A percentile compares a stretch with the other conserved stretches of the same genome.
These are phyloP conservation scores for Neopipo cinnamomea DNA, from an alignment of 2,113 vertebrate species.

Conservation along the genomic window DNA sequence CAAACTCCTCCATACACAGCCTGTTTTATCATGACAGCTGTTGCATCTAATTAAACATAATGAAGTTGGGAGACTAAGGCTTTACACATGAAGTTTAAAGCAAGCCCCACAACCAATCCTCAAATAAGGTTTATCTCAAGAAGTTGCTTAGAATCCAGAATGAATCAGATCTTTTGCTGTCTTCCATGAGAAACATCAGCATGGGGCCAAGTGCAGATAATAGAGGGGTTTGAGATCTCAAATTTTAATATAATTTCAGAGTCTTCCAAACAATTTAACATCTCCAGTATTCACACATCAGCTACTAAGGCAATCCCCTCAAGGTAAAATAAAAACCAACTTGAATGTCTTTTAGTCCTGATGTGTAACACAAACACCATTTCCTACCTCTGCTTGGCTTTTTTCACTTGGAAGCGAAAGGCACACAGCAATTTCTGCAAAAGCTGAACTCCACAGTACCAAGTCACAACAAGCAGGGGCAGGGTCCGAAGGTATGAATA, in stretches of 20 bases:
- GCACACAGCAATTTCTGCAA: background rate
- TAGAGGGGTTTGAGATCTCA: background rate
- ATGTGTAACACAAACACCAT: background rate
- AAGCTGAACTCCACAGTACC: background rate
- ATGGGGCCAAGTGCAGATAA: background rate
- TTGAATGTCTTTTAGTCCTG: background rate
- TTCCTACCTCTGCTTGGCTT: background rate
- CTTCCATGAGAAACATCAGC: background rate
- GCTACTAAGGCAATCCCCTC: background rate
- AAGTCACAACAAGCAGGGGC: background rate
- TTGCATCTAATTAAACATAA: slow-evolving; percentile 35
- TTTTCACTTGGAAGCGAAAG: background rate
- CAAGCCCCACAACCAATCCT: background rate
- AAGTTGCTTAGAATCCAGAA: background rate
- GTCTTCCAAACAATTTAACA: background rate
- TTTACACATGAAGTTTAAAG: background rate
- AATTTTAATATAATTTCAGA: background rate
- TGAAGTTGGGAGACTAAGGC: background rate
- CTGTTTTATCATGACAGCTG: slow-evolving; percentile 14
- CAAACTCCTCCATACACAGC: background rate
- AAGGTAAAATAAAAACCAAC: background rate
- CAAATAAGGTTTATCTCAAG: background rate
- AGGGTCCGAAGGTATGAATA: background rate
- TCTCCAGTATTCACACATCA: background rate
- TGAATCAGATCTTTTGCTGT: background rate